These are phyloP conservation scores for Ammodytes dubius DNA, from an alignment of 2,113 vertebrate genomes.

Conservation along the genomic window DNA sequence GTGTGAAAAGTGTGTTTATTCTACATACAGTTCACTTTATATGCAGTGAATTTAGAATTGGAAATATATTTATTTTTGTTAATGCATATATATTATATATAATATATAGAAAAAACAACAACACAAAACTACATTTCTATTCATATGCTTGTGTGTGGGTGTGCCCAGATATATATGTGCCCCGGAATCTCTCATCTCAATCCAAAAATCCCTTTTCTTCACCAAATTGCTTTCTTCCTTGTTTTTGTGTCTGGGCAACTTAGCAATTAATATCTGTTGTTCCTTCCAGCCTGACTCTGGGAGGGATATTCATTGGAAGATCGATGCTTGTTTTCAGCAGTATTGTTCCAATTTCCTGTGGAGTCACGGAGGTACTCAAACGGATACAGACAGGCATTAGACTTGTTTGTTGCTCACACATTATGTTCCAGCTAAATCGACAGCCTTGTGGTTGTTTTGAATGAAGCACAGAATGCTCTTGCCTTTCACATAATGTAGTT, in stretches of 20 bases:
- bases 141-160: background rate
- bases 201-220: background rate
- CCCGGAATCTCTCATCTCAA: conserved; percentile 38
- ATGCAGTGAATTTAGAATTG: too few relatives aligned
- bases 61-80: too few relatives aligned
- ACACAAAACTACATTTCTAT: conserved; percentile 3
- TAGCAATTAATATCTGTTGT: conserved; percentile 70
- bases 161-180: background rate
- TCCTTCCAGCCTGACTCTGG: conserved; percentile 59
- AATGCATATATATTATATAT: too few relatives aligned
- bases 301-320: conserved; percentile 73
- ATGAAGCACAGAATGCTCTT: background rate
- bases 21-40: too few relatives aligned
- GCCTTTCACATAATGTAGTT: background rate
- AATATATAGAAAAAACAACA: too few relatives aligned
- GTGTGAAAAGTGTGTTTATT: too few relatives aligned
- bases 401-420: conserved; percentile 38
- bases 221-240: conserved; percentile 27
- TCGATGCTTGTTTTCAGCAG: conserved; percentile 76
- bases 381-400: conserved; percentile 52
- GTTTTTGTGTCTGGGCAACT: conserved; percentile 48
- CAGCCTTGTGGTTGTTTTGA: conserved; percentile 32
- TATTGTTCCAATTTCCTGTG: conserved; percentile 80
- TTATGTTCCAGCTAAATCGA: conserved; percentile 38
- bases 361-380: conserved; percentile 73